Evolutionary conservation across 2,113 vertebrate genomes (phyloP).

Genomic region (Myiopsitta monachus): DNA sequence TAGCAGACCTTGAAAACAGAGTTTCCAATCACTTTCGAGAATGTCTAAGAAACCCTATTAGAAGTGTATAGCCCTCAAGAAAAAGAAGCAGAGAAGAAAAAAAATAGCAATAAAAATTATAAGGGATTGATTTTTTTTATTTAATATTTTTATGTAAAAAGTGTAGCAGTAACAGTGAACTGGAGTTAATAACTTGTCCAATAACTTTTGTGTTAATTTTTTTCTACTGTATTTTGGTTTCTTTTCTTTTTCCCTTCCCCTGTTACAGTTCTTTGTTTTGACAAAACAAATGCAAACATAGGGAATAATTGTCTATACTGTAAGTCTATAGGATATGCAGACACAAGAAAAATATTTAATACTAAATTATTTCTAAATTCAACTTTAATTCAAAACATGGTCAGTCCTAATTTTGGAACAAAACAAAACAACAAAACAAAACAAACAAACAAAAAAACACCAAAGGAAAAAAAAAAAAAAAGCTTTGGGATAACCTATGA

Average conservation of each 20-base stretch:
- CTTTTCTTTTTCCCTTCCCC: not conserved
- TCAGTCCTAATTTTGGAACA: not conserved
- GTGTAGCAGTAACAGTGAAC: not conserved
- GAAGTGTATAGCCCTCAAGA: not conserved
- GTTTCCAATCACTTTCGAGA: not conserved
- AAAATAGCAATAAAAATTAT: not conserved
- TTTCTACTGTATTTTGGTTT: not conserved
- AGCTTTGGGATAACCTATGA: not conserved
- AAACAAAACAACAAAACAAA: not conserved
- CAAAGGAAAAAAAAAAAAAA: not conserved
- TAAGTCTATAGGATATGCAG: not conserved
- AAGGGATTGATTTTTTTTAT: not conserved
- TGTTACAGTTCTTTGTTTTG: not conserved
- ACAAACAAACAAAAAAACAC: too few species aligned
- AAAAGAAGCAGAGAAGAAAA: not conserved
- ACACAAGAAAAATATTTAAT: not conserved
- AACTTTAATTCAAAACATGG: not conserved
- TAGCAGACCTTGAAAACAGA: not conserved
- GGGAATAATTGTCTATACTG: not conserved
- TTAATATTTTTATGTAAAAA: not conserved
- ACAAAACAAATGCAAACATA: not conserved
- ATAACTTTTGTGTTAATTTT: not conserved
- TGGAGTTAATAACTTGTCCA: not conserved
- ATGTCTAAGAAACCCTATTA: not conserved
- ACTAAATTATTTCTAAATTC: not conserved